Evolutionary conservation across 2,113 vertebrate genomes (phyloP), one percentile per base, ranked within the genome.

Genomic region (Eira barbara): DNA sequence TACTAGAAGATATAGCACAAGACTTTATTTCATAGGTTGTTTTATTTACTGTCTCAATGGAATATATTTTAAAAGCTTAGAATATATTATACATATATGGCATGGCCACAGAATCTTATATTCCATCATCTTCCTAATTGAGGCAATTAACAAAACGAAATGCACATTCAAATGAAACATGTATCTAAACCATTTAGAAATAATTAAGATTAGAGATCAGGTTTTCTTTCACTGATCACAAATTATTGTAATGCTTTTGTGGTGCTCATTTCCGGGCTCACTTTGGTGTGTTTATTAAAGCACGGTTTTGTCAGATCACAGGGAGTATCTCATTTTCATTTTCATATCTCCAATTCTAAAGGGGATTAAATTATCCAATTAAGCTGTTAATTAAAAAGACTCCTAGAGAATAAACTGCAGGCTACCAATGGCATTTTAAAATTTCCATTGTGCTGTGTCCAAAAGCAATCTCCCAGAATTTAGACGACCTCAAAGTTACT

Each of bases 361-460:
- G 97, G 96, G 98, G 97, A 99, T 99, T 98, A 98, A 98, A 98
- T 98, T 98, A 97, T 98, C 98, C 98, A 98, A 98, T 98, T 98
- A 98, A 97, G 94, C 71, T 96, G 95, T 97, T 98, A 97, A 98
- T 94, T 97, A 98, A 98, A 95, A 97, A 96, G 97, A 92, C 94
- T 98, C 83, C 98, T 59, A 27, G 83, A 96, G 92, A 97, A 98
- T 98, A 98, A 98, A 97, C 74, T 61, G 71, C 95, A 95, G 96
- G 98, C 97, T 97, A 96, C 96, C 92, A 94, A 91, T 91, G 85
- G 83, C 82, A 94, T 97, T 97, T 98, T 97, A 90, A 78, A 93
- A 78, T 94, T 96, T 96, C 93, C 92, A 94, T 94, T 96, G 78
- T 92, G 76, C 39, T 96, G 25, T 55, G 20, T 82, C 96, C 90